Evolutionary conservation across 2,797 vertebrate species (phyloP).

Genomic region (Muraenolepis orangiensis): DNA sequence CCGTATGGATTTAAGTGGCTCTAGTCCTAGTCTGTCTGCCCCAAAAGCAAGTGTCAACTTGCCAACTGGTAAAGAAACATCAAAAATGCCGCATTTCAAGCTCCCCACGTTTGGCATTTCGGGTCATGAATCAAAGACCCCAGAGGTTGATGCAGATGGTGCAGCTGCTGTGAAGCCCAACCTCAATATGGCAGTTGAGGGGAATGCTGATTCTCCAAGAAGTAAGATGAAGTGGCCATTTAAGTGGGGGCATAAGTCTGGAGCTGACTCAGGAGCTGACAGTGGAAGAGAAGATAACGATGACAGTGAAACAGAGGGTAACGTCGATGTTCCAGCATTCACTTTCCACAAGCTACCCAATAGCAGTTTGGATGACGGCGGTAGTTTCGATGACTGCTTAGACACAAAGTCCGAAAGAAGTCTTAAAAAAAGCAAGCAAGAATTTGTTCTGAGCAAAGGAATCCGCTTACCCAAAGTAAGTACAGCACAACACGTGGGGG

Average conservation of each 20-base stretch:
- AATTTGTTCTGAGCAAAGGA: conserved; percentile 57
- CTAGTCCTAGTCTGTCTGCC: not conserved
- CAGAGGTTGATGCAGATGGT: conserved; percentile 26
- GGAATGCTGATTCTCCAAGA: conserved; percentile 48
- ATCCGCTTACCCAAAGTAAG: conserved; percentile 54
- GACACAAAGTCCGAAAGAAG: conserved; percentile 29
- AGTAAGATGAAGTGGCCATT: conserved; percentile 61
- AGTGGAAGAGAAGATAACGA: conserved; percentile 29
- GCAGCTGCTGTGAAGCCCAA: conserved; percentile 29
- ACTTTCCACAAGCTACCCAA: conserved; percentile 64
- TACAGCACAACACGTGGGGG: conserved; percentile 20
- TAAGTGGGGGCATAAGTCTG: conserved; percentile 41
- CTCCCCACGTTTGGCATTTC: conserved; percentile 43
- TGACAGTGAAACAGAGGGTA: conserved; percentile 35
- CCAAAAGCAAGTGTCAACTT: conserved; percentile 38
- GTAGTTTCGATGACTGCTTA: conserved; percentile 25
- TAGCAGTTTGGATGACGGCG: conserved; percentile 28
- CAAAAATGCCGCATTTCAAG: conserved; percentile 43
- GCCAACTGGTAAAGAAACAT: conserved; percentile 28
- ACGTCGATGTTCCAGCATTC: conserved; percentile 58
- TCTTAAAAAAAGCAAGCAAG: conserved; percentile 28
- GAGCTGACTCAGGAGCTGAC: conserved; percentile 24
- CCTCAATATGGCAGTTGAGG: conserved; percentile 12
- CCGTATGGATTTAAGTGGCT: conserved; percentile 21
- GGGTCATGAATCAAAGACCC: conserved; percentile 34